phyloP scores from a whole-genome alignment of 2,888 invertebrate species.

The Tetragnatha montana region DNA sequence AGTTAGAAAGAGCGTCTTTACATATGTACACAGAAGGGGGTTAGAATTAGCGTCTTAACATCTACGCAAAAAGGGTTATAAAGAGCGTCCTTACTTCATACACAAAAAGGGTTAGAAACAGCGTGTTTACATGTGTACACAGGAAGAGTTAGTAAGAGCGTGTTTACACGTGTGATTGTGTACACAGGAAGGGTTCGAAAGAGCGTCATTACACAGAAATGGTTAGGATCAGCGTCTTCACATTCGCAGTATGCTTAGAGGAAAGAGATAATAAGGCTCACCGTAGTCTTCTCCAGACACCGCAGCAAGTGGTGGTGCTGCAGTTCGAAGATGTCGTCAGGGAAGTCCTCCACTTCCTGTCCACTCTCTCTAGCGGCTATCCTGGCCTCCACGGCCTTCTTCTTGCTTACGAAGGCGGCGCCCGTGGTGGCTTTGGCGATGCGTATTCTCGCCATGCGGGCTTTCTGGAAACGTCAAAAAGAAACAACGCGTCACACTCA shows the following conservation, averaged over 20 bases:
- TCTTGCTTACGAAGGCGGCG: constrained; percentile 98
- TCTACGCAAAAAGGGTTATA: too few relatives aligned
- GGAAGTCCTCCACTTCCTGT: constrained; percentile 90
- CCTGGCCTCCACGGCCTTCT: constrained; percentile 97
- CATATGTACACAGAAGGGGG: too few relatives aligned
- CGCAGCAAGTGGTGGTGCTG: constrained; percentile 98
- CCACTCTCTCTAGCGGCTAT: constrained; percentile 87
- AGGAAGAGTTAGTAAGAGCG: too few relatives aligned
- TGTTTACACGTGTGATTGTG: too few relatives aligned
- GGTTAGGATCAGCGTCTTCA: constrained; percentile 82
- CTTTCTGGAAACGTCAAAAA: constrained; percentile 85
- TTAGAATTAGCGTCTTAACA: too few relatives aligned
- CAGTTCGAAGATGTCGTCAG: constrained; percentile 97
- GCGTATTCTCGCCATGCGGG: constrained; percentile 96
- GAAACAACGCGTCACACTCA: constrained; percentile 80
- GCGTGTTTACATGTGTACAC: too few relatives aligned
- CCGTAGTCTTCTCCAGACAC: constrained; percentile 98
- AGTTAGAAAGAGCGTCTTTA: too few relatives aligned
- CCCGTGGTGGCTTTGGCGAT: constrained; percentile 99
- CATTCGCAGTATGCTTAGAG: constrained; percentile 84
- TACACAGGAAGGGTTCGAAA: too few relatives aligned
- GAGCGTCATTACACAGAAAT: too few relatives aligned
- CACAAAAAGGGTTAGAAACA: too few relatives aligned
- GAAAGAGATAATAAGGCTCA: constrained; percentile 76
- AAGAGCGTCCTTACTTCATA: too few relatives aligned